Base-by-base conservation (phyloP, 1,140 invertebrate genomes). In the Drosophila kikkawai region DNA sequence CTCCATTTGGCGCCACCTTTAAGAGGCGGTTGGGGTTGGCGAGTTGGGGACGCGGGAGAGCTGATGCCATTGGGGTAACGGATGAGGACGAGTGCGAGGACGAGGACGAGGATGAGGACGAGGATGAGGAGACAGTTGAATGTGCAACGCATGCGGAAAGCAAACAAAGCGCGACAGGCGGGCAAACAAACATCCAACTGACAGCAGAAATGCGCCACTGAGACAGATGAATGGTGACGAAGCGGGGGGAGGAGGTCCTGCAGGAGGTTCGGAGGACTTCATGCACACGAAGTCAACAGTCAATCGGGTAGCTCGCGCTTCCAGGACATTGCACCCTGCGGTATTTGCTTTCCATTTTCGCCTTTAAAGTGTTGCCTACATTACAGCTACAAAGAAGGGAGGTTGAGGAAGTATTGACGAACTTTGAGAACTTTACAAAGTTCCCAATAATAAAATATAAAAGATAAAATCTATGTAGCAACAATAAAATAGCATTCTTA, bases 151-250 rank as follows among this genome's bases (percentile, higher is more conserved):
- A 88, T 80, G 65, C 68, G 84, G 58, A 88, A 80, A 79, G 78
- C 86, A 90, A 90, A 90, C 85, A 88, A 84, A 85, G 58, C 80
- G 81, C 84, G 84, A 84, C 85, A 84, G 78, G 70, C 81, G 82
- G 64, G 48, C 80, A 83, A 86, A 82, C 81, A 82, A 82, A 82
- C 80, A 82, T 70, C 32, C 69, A 61, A 75, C 81, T 82, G 80
- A 74, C 79, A 60, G 73, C 63, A 75, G 59, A 70, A 81, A 70
- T 75, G 71, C 64, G 55, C 69, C 57, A 74, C 57, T 8, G 44
- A 75, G 81, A 68, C 73, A 76, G 70, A 75, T 77, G 64, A 74
- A 82, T 56, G 63, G 75, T 70, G 66, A 36, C 39, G 69, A 34
- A 15, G 58, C n/a, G 37, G 41, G 41, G 37, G 41, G 41, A 17